Evolutionary conservation across 2,797 vertebrate species (phyloP).

Genomic region (Danionella dracula): DNA sequence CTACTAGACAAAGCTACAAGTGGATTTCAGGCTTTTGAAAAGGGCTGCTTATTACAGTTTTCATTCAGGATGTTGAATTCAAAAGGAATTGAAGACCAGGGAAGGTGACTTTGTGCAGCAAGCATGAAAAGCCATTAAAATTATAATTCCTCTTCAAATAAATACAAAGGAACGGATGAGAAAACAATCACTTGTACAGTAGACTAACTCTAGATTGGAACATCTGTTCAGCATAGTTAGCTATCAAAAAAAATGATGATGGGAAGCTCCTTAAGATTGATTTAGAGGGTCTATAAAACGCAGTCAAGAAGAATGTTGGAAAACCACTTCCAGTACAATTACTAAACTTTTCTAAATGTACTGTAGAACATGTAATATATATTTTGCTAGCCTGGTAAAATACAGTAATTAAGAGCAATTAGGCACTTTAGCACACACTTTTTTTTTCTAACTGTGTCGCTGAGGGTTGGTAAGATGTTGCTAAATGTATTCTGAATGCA

Average conservation of each 20-base stretch:
- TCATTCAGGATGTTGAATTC: neutral
- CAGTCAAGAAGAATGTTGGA: conserved; percentile 1
- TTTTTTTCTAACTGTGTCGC: neutral
- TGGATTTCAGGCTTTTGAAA: neutral
- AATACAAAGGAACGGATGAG: conserved; percentile 6
- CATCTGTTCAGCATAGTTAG: conserved; percentile 20
- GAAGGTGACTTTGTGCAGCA: conserved; percentile 16
- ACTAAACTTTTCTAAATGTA: neutral
- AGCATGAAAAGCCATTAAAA: conserved; percentile 21
- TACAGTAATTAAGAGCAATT: neutral
- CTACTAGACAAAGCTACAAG: neutral
- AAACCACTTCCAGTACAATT: neutral
- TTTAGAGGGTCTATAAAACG: neutral
- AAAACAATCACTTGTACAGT: conserved; percentile 4
- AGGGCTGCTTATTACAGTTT: neutral
- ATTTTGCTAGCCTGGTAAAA: neutral
- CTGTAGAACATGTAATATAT: neutral
- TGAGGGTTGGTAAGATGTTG: no score
- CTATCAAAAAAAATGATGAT: conserved; percentile 4
- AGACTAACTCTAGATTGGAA: conserved; percentile 3
- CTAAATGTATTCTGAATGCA: neutral
- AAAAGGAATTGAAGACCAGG: neutral
- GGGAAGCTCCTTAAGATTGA: neutral
- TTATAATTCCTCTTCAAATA: conserved; percentile 16
- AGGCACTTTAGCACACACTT: neutral